Base-by-base conservation (phyloP, 2,797 vertebrate species). In the Scyliorhinus canicula region DNA sequence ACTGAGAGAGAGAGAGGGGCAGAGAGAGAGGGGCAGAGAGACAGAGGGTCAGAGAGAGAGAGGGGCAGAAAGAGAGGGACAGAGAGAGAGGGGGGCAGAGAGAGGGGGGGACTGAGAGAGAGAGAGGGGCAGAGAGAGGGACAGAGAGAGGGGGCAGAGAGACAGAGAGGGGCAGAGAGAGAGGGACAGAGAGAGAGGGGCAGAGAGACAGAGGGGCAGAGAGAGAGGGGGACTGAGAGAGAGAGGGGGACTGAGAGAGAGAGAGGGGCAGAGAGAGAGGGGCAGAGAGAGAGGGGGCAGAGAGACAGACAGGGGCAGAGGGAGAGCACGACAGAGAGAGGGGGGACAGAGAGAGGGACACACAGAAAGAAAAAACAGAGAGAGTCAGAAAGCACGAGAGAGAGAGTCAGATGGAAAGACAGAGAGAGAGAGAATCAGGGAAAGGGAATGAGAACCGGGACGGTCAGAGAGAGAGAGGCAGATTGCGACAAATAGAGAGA, bases 151-250 rank as follows among this genome's bases (percentile, higher is more conserved):
- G 9, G 31, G 26, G 12, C 2, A 63, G 0, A 26, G n/a, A n/a
- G n/a, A 40, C 26, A 3, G 44, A 50, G 0, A 24, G 79, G 26
- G 3, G 28, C 1, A 3, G 47, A 52, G 9, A 31, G 84, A 55
- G 2, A 4, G 26, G 0, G 8, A 3, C 26, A 0, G 0, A 21
- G 3, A 6, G 47, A 47, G 44, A 84, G 44, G 0, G 82, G 2
- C n/a, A n/a, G 74, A 24, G 11, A 9, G 31, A 2, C 52, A 86
- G 26, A 35, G 2, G 31, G 8, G 1, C 4, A 14, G 19, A 24
- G 21, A 21, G 11, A 7, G 7, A 50, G 82, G 6, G 82, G 14
- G 82, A 85, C 1, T 52, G 9, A 86, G 11, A 86, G n/a, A n/a
- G n/a, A n/a, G n/a, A n/a, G n/a, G n/a, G n/a, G n/a, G n/a, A n/a